phyloP scores from a whole-genome alignment of 2,888 invertebrate species.

The Netelia virgata region DNA sequence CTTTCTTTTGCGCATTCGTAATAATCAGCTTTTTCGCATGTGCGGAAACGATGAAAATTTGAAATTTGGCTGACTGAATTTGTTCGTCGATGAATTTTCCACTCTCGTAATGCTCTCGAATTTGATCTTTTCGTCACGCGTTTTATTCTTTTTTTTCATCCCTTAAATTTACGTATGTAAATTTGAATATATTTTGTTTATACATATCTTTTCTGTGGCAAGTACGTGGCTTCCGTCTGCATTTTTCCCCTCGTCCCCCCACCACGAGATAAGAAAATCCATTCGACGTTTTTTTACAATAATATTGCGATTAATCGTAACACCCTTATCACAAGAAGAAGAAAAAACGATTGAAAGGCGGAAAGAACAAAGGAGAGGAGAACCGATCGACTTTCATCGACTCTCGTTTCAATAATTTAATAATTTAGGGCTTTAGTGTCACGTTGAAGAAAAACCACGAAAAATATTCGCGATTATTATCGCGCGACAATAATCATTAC shows the following conservation, averaged over 20 bases:
- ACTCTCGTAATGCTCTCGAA: too few relatives aligned
- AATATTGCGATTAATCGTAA: constrained; percentile 58
- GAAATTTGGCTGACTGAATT: constrained; percentile 31
- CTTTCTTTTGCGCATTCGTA: constrained; percentile 56
- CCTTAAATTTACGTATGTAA: constrained; percentile 70
- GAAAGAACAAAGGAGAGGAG: constrained; percentile 35
- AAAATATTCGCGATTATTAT: constrained; percentile 7
- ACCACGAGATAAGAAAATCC: constrained; percentile 47
- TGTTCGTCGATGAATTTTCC: constrained; percentile 21
- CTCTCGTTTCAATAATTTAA: constrained; percentile 61
- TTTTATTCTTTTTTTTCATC: neutral
- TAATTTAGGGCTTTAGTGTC: constrained; percentile 52
- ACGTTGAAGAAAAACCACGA: constrained; percentile 37
- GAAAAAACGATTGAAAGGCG: constrained; percentile 5
- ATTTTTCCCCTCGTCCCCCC: too few relatives aligned
- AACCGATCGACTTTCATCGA: constrained; percentile 33
- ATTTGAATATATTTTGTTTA: constrained; percentile 8
- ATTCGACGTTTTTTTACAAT: constrained; percentile 52
- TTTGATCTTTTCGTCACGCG: too few relatives aligned
- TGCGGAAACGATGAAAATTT: constrained; percentile 50
- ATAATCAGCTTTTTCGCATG: constrained; percentile 30
- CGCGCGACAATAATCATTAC: constrained; percentile 34
- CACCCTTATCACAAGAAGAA: constrained; percentile 50
- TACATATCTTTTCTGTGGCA: constrained; percentile 19
- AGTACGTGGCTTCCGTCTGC: constrained; percentile 2